These are phyloP conservation scores for Archivesica marissinica DNA, from an alignment of 1,140 invertebrate species.

Conservation along the genomic window DNA sequence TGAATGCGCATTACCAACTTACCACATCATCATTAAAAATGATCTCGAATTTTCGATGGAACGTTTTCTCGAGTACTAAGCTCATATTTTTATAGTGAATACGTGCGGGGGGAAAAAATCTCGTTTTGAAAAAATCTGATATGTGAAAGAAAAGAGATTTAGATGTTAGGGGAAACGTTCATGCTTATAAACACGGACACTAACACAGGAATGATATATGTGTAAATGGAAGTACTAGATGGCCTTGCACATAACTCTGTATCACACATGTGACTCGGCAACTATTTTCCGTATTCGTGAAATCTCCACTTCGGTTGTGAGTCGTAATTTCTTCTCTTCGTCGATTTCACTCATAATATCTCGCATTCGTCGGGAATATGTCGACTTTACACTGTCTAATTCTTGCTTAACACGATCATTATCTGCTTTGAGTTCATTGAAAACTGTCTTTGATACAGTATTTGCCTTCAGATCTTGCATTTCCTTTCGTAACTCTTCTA, in stretches of 20 bases:
- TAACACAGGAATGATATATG: slow-evolving; percentile 4
- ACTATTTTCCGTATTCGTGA: slow-evolving; percentile 82
- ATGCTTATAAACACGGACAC: neutral
- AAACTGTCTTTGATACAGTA: slow-evolving; percentile 77
- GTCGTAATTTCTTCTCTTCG: slow-evolving; percentile 83
- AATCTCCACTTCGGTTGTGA: slow-evolving; percentile 83
- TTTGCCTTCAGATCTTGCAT: slow-evolving; percentile 72
- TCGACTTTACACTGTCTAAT: slow-evolving; percentile 74
- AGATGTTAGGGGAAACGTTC: neutral
- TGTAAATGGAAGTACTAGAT: neutral
- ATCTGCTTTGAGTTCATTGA: slow-evolving; percentile 78
- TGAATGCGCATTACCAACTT: too few relatives aligned
- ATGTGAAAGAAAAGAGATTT: too few relatives aligned
- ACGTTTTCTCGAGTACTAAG: neutral
- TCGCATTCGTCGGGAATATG: slow-evolving; percentile 75
- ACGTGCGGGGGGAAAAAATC: neutral
- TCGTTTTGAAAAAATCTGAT: too few relatives aligned
- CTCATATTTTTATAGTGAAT: neutral
- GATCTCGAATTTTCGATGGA: neutral
- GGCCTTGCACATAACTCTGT: neutral
- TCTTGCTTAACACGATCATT: slow-evolving; percentile 77
- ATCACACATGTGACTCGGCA: slow-evolving; percentile 77
- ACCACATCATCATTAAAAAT: too few relatives aligned
- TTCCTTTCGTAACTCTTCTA: slow-evolving; percentile 78
- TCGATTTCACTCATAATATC: slow-evolving; percentile 82